phyloP scores from a whole-genome alignment of 2,888 invertebrate genomes.

The Coremacera marginata region DNA sequence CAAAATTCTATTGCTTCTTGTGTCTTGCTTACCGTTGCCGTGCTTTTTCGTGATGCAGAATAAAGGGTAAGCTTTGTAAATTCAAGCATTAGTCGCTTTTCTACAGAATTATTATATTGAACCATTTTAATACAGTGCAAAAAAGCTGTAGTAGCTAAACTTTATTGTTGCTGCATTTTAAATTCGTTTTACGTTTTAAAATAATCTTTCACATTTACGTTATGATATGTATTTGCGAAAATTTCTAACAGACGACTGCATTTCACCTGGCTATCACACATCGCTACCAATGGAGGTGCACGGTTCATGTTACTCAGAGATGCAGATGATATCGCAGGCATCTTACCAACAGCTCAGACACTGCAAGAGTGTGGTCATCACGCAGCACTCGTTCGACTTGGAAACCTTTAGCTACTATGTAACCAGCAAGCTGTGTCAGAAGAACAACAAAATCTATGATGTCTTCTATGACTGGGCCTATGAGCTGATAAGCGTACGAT shows the following conservation, averaged over 20 bases:
- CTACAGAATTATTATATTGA: too few species aligned
- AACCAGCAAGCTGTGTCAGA: slow-evolving; percentile 68
- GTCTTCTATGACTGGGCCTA: slow-evolving; percentile 69
- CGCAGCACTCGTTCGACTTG: slow-evolving; percentile 69
- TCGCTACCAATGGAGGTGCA: slow-evolving; percentile 69
- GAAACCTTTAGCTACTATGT: slow-evolving; percentile 69
- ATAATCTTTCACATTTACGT: too few species aligned
- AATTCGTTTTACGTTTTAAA: too few species aligned
- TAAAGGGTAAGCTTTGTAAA: too few species aligned
- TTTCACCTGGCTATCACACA: slow-evolving; percentile 69
- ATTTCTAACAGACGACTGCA: slow-evolving; percentile 64
- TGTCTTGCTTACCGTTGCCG: too few species aligned
- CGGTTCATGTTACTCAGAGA: slow-evolving; percentile 69
- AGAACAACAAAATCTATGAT: slow-evolving; percentile 68
- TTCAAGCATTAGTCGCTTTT: too few species aligned
- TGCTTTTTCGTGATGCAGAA: too few species aligned
- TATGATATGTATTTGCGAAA: too few species aligned
- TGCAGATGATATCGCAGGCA: slow-evolving; percentile 69
- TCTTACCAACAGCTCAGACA: slow-evolving; percentile 65
- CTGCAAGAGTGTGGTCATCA: slow-evolving; percentile 66
- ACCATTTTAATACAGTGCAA: too few species aligned
- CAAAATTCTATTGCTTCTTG: too few species aligned
- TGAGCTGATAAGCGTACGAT: slow-evolving; percentile 64
- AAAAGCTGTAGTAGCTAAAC: too few species aligned
- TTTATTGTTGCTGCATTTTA: too few species aligned